Evolutionary conservation across 2,797 vertebrate genomes (phyloP), one percentile per base, ranked within the genome.

Genomic region (Petrocephalus sullivani): DNA sequence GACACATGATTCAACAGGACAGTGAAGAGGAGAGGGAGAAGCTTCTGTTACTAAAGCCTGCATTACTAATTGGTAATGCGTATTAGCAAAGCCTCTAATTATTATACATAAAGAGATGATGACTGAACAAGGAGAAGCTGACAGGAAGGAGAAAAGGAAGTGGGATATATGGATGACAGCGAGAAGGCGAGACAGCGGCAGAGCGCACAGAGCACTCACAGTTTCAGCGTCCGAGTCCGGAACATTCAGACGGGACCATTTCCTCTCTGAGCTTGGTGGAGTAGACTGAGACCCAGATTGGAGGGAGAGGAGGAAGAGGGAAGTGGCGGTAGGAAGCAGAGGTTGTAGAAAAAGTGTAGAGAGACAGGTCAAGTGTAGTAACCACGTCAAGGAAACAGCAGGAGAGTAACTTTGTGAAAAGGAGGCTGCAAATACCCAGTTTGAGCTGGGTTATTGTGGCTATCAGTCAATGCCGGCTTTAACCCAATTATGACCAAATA

Each of bases 161-260:
- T 9, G 41, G n/a, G 81, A 21, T 16, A 9, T 2, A 49, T 19
- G 19, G 33, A 81, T 8, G 75, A 82, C 1, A 28, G 10, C 16
- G 78, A 83, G 86, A 61, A 90, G 86, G 10, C 84, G 61, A 89
- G 83, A 88, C 33, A 86, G 89, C 87, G 75, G 87, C 85, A 83
- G 33, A 41, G 88, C 88, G 78, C 85, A 58, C 83, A 89, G 90
- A 95, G 92, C 94, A 97, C 98, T 99, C 95, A 99, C 98, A 95
- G 98, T 99, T 94, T 99, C 98, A 91, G 97, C 97, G 5, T 99
- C 98, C 57, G 96, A 96, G 95, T 99, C 98, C 4, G 98, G 98
- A 90, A 99, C 94, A 95, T 96, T 98, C 95, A 99, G 97, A 93
- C 96, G 96, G 23, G 93, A 96, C 97, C 98, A 98, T 93, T 97